Base-by-base conservation (phyloP, 2,797 vertebrate genomes). In the Mustela erminea region DNA sequence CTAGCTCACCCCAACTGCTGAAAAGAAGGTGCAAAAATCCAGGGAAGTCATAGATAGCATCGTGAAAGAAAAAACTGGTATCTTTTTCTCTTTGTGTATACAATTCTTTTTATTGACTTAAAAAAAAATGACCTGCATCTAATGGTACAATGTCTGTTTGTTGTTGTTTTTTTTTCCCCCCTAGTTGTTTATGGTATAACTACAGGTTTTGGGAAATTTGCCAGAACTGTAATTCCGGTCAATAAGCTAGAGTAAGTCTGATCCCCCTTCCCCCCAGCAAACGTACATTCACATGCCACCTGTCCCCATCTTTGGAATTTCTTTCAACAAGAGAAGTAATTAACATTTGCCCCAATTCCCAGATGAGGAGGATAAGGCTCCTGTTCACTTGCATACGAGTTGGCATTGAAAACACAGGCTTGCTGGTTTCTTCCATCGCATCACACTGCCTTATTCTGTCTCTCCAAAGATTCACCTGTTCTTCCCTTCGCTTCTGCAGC, bases 171-270 rank as follows among this genome's bases (percentile, higher is more conserved):
- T 97, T 96, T 95, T 98, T 98, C 2, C 14, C 20, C 20, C 56
- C 93, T 98, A 99, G 99, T 99, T 96, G 99, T 99, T 94, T 99
- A 99, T 46, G 99, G 99, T 98, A 99, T 99, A 98, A 99, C 99
- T 41, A 99, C 99, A 0, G 99, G 99, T 23, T 99, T 99, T 98
- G 99, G 99, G 29, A 99, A 99, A 98, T 99, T 99, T 99, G 99
- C 99, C 88, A 99, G 99, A 89, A 99, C 99, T 9, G 99, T 99
- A 77, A 99, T 99, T 98, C 99, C 99, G 91, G 98, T 99, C 98
- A 99, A 98, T 98, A 99, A 99, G 83, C 99, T 99, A 87, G 99
- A 99, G 99, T 99, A 99, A 98, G 98, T 98, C 89, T 78, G 49
- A 35, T 32, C 29, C 58, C 52, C 0, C 93, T 25, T 46, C 64